A percentile compares a stretch with the other conserved stretches of the same genome.
These are phyloP conservation scores for Enteromius thamalakanensis DNA, from an alignment of 2,797 vertebrate species.

Conservation along the genomic window DNA sequence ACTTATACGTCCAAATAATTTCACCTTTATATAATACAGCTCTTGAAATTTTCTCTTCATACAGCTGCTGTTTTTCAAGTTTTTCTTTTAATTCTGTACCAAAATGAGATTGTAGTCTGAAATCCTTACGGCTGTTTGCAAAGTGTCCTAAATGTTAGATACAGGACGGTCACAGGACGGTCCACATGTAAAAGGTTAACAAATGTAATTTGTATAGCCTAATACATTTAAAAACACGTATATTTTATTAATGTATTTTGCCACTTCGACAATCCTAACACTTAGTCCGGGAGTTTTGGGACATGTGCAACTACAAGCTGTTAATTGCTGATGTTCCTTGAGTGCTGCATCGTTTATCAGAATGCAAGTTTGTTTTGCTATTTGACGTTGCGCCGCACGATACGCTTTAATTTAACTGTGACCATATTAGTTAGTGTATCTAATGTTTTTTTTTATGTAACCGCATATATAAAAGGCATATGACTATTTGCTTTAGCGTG, in stretches of 20 bases:
- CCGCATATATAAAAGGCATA: background rate
- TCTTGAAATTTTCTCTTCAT: background rate
- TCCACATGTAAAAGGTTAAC: background rate
- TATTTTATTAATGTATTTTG: background rate
- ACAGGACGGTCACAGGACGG: background rate
- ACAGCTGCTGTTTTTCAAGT: background rate
- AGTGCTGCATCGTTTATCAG: background rate
- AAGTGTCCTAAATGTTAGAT: background rate
- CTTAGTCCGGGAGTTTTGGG: background rate
- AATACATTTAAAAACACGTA: too few species aligned
- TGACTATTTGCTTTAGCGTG: background rate
- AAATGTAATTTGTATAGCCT: background rate
- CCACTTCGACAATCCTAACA: background rate
- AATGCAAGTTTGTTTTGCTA: background rate
- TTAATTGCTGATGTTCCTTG: background rate
- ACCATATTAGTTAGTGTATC: background rate
- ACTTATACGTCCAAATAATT: background rate
- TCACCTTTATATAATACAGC: background rate
- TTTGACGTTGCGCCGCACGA: background rate
- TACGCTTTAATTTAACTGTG: background rate
- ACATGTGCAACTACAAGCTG: background rate
- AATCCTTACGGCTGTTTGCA: background rate
- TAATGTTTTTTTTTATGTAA: background rate
- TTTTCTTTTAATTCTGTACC: background rate
- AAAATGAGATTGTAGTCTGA: background rate